These are phyloP conservation scores for Zaprionus taronus DNA, from an alignment of 1,140 invertebrate species.

Conservation along the genomic window DNA sequence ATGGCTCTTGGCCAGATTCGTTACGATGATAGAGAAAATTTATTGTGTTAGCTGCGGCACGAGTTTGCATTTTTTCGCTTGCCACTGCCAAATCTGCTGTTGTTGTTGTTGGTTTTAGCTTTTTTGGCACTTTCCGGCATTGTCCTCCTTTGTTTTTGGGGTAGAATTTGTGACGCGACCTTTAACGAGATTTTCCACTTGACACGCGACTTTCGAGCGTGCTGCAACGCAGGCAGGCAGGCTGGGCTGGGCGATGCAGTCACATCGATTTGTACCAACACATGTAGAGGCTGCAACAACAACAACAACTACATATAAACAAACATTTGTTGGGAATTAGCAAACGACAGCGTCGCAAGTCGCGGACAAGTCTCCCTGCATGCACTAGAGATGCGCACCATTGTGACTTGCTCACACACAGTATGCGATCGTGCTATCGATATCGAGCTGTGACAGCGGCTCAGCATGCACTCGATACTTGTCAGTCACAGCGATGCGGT, in stretches of 20 bases:
- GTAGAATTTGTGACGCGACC: conserved; percentile 76
- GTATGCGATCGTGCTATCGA: background rate
- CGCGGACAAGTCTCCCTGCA: conserved; percentile 18
- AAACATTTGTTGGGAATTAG: conserved; percentile 78
- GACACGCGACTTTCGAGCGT: conserved; percentile 75
- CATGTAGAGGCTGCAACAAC: conserved; percentile 61
- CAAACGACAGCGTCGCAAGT: conserved; percentile 55
- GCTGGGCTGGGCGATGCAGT: conserved; percentile 8
- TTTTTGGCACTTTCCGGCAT: conserved; percentile 1
- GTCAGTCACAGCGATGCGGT: conserved; percentile 4
- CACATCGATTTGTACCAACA: conserved; percentile 73
- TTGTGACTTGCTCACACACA: background rate
- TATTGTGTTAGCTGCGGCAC: conserved; percentile 71
- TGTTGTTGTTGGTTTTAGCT: conserved; percentile 23
- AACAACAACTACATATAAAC: conserved; percentile 31
- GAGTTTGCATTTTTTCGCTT: conserved; percentile 60
- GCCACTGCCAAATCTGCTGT: conserved; percentile 14
- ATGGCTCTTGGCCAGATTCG: conserved; percentile 40
- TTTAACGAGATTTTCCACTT: conserved; percentile 79
- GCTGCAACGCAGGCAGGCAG: conserved; percentile 33
- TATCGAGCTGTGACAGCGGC: background rate
- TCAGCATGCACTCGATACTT: background rate
- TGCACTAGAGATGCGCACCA: background rate
- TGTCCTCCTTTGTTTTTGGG: conserved; percentile 24
- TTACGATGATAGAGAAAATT: conserved; percentile 68